Conservation (phyloP, 2,888 invertebrate genomes). For the Rhopalosiphum nymphaeae region DNA sequence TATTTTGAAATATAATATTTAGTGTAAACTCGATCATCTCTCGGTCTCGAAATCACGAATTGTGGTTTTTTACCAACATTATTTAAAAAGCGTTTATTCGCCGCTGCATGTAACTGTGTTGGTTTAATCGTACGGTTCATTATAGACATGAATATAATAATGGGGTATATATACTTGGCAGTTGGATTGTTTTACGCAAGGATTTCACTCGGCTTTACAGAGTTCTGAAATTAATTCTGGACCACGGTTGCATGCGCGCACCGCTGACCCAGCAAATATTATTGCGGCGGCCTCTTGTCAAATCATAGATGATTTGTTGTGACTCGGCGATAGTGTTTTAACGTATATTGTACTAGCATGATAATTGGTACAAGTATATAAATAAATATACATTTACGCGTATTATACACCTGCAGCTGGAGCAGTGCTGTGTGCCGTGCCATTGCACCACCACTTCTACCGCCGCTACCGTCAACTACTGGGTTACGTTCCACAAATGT, state of each 20-base stretch:
- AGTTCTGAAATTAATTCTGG: not conserved
- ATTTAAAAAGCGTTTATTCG: not conserved
- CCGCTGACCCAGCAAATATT: not conserved
- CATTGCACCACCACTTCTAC: not conserved
- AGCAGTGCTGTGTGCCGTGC: not conserved
- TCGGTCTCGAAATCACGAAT: not conserved
- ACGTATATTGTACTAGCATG: not conserved
- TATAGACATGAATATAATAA: not conserved
- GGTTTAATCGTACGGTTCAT: not conserved
- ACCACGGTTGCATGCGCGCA: not conserved
- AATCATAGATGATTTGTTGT: not conserved
- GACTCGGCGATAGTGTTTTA: not conserved
- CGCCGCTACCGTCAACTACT: slow-evolving; percentile 11
- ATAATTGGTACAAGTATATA: not conserved
- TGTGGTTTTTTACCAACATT: not conserved
- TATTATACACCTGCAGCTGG: not conserved
- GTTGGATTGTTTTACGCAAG: not conserved
- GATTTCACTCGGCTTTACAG: not conserved
- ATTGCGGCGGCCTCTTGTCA: not conserved
- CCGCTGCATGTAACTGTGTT: not conserved
- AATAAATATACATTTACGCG: not conserved
- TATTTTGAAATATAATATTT: not conserved
- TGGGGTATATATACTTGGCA: not conserved
- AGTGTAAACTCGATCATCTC: not conserved
- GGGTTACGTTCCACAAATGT: slow-evolving; percentile 57